Conservation (phyloP, 2,797 vertebrate genomes). For the Mormyrus hasselquistii region DNA sequence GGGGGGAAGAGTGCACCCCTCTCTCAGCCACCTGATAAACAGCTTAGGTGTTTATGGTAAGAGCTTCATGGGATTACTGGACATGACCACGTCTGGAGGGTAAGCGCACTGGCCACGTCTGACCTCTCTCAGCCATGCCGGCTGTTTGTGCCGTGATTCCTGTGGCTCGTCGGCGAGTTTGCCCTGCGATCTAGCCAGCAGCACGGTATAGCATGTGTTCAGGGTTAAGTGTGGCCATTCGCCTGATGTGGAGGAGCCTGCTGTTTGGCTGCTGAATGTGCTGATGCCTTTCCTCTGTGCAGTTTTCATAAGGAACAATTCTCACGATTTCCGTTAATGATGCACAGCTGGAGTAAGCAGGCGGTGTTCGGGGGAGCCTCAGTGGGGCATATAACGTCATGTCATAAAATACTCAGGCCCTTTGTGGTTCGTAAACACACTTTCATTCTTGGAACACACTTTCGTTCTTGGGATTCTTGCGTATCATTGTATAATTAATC, state of each 20-base stretch:
- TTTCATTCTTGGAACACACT: not conserved
- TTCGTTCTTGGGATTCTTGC: not conserved
- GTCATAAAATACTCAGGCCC: not conserved
- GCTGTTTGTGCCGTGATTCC: not conserved
- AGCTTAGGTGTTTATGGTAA: slow-evolving; percentile 42
- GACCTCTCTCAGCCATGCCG: not conserved
- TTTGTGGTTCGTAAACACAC: not conserved
- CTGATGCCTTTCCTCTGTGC: not conserved
- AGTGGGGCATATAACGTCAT: not conserved
- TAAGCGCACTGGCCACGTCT: slow-evolving; percentile 22
- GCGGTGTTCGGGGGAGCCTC: not conserved
- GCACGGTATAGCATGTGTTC: not conserved
- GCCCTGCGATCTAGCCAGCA: not conserved
- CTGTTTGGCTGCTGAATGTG: not conserved
- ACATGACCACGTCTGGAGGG: slow-evolving; percentile 52
- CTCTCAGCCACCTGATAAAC: slow-evolving; percentile 20
- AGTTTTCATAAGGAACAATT: not conserved
- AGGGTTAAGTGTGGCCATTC: not conserved
- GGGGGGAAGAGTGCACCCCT: not conserved
- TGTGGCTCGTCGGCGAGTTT: not conserved
- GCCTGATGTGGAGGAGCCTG: not conserved
- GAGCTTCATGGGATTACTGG: slow-evolving; percentile 48
- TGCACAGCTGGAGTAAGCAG: not conserved
- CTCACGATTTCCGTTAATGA: not conserved
- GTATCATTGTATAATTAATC: not conserved